phyloP scores from a whole-genome alignment of 2,113 vertebrate genomes.

The Urocolius indicus region DNA sequence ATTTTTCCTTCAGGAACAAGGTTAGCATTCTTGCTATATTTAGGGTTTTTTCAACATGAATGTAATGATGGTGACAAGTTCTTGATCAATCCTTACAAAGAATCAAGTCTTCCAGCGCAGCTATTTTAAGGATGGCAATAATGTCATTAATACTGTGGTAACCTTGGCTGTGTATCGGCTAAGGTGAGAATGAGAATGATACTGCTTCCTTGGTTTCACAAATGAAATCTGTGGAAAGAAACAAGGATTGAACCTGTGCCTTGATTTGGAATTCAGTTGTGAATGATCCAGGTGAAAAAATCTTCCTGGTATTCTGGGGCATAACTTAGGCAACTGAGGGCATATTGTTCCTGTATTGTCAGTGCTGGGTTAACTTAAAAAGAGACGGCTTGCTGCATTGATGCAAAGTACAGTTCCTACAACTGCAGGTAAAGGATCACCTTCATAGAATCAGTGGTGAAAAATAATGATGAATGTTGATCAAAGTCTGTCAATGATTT shows the following conservation, averaged over 20 bases:
- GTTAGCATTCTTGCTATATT: background rate
- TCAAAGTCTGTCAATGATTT: background rate
- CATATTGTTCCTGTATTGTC: background rate
- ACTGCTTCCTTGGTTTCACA: background rate
- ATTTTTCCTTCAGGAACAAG: background rate
- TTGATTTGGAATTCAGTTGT: background rate
- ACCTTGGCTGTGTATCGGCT: background rate
- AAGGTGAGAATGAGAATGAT: background rate
- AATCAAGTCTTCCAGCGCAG: background rate
- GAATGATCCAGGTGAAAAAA: background rate
- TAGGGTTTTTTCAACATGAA: background rate
- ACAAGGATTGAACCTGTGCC: rapidly evolving
- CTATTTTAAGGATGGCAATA: background rate
- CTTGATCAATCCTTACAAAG: background rate
- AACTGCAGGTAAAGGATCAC: background rate
- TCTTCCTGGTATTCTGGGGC: background rate
- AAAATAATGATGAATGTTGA: background rate
- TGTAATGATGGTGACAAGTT: background rate
- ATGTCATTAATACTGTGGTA: background rate
- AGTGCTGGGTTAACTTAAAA: background rate
- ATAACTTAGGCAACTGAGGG: background rate
- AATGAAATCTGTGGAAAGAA: background rate
- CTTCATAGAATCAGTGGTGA: background rate
- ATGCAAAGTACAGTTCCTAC: background rate
- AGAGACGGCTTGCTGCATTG: background rate